Evolutionary conservation across 2,888 invertebrate species (phyloP).

Genomic region (Coleophora deauratella): DNA sequence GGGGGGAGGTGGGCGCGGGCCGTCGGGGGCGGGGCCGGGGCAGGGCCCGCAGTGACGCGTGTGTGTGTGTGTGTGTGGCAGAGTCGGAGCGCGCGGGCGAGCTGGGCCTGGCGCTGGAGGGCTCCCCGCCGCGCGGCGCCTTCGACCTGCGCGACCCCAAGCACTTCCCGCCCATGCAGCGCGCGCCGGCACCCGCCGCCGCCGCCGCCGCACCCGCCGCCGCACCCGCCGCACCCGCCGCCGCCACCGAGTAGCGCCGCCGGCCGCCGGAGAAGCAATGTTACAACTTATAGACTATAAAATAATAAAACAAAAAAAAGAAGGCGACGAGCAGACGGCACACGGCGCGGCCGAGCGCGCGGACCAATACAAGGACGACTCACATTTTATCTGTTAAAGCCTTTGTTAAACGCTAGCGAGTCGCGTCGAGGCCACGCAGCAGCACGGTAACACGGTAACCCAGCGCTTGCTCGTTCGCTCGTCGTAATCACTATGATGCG

Average conservation of each 20-base stretch:
- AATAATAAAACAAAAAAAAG: background rate
- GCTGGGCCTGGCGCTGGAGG: slow-evolving; percentile 81
- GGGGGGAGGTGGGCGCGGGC: slow-evolving; percentile 3
- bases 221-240: slow-evolving; percentile 15
- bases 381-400: background rate
- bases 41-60: slow-evolving; percentile 4
- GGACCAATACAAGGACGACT: background rate
- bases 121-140: slow-evolving; percentile 76
- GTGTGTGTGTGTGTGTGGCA: slow-evolving; percentile 33
- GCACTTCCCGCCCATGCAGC: slow-evolving; percentile 88
- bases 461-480: too few species aligned
- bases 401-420: too few species aligned
- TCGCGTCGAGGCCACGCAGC: too few species aligned
- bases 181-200: slow-evolving; percentile 29
- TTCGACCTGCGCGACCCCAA: slow-evolving; percentile 86
- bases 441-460: too few species aligned
- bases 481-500: too few species aligned
- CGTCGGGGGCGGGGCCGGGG: slow-evolving; percentile 2
- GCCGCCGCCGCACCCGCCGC: slow-evolving; percentile 15
- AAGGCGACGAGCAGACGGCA: background rate
- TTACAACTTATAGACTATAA: background rate
- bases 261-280: slow-evolving; percentile 6
- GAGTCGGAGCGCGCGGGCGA: slow-evolving; percentile 84
- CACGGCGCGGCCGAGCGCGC: background rate
- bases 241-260: slow-evolving; percentile 13